phyloP scores from a whole-genome alignment of 2,797 vertebrate species.

The Antennarius maculatus region DNA sequence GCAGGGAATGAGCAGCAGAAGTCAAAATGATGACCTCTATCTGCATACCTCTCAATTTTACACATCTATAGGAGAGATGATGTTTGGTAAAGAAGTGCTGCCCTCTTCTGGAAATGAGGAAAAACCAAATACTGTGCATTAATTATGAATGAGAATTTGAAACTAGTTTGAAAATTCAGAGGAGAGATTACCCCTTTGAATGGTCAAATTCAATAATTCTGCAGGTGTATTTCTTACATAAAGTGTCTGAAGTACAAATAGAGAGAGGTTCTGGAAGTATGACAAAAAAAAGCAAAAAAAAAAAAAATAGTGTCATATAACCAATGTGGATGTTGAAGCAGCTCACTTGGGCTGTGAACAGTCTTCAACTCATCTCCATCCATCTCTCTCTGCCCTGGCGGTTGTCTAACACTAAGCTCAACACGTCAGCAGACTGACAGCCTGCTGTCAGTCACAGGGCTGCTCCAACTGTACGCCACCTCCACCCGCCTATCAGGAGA shows the following conservation, averaged over 20 bases:
- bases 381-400: conserved; percentile 22
- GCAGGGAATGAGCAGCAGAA: conserved; percentile 35
- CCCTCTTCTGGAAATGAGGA: conserved; percentile 72
- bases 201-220: neutral
- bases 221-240: neutral
- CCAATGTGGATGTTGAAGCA: conserved; percentile 10
- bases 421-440: conserved; percentile 52
- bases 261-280: conserved; percentile 3
- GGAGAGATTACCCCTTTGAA: neutral
- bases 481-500: conserved; percentile 13
- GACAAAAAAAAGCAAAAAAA: neutral
- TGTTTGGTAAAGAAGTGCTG: conserved; percentile 72
- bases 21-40: conserved; percentile 29
- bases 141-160: neutral
- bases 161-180: neutral
- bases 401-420: conserved; percentile 30
- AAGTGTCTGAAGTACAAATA: neutral
- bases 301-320: conserved; percentile 8
- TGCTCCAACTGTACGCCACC: conserved; percentile 25
- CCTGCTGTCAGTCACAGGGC: conserved; percentile 36
- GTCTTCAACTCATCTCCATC: conserved; percentile 2
- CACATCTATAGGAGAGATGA: conserved; percentile 12
- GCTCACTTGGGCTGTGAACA: conserved; percentile 18
- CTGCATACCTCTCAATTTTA: conserved; percentile 22
- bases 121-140: conserved; percentile 15